These are phyloP conservation scores for Aphidius colemani DNA, from an alignment of 2,888 invertebrate species.

Conservation along the genomic window DNA sequence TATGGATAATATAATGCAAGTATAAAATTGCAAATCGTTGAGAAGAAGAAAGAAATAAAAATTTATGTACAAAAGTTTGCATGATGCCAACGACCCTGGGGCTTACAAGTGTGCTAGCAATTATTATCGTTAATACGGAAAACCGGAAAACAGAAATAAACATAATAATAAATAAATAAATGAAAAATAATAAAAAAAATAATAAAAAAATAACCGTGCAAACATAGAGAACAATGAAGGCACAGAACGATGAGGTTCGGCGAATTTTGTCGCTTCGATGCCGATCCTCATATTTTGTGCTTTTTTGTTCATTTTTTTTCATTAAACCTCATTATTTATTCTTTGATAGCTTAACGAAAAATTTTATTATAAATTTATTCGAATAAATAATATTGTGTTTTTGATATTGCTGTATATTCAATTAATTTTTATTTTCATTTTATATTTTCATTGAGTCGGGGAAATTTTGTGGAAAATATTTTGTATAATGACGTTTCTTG, in stretches of 20 bases:
- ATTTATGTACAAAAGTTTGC: slow-evolving; percentile 3
- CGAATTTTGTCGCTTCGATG: slow-evolving; percentile 7
- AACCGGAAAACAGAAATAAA: slow-evolving; percentile 34
- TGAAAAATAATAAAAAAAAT: slow-evolving; percentile 13
- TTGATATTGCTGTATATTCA: background rate
- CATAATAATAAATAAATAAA: background rate
- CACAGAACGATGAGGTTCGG: slow-evolving; percentile 25
- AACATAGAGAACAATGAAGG: background rate
- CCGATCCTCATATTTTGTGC: slow-evolving; percentile 3
- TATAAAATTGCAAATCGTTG: background rate
- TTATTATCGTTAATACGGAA: slow-evolving; percentile 48
- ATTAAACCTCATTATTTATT: background rate
- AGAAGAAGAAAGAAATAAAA: no score
- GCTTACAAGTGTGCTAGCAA: slow-evolving; percentile 30
- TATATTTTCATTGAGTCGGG: no score
- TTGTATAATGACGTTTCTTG: no score
- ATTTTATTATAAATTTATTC: background rate
- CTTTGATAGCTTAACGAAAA: no score
- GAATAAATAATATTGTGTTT: no score
- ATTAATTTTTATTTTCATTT: background rate
- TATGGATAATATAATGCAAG: slow-evolving; percentile 26
- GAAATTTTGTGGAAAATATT: no score
- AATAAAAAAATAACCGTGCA: slow-evolving; percentile 26
- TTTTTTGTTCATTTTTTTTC: background rate
- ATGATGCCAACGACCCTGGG: slow-evolving; percentile 37